Conservation (phyloP, 2,888 invertebrate genomes). For the Lepidochrysops patricia region DNA sequence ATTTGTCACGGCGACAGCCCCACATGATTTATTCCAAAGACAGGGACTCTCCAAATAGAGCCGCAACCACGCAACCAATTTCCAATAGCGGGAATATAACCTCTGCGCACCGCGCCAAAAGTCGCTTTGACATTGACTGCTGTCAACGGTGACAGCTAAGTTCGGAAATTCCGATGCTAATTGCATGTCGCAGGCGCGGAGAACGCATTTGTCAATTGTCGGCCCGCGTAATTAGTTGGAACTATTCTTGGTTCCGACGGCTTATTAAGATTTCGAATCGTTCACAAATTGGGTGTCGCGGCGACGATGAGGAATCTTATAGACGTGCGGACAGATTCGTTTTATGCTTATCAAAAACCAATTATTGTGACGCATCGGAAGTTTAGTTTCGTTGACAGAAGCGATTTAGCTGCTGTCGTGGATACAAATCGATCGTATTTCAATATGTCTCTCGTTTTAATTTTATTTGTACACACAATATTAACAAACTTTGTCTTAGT, state of each 20-base stretch:
- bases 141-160: conserved; percentile 37
- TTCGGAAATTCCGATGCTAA: conserved; percentile 62
- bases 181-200: conserved; percentile 63
- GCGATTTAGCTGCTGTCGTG: neutral
- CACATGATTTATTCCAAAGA: conserved; percentile 64
- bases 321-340: conserved; percentile 56
- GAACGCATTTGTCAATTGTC: conserved; percentile 72
- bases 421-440: neutral
- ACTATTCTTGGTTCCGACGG: conserved; percentile 71
- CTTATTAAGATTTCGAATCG: conserved; percentile 72
- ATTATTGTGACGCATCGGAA: conserved; percentile 27
- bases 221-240: conserved; percentile 61
- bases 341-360: conserved; percentile 65
- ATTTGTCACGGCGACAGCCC: conserved; percentile 67
- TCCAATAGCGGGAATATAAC: conserved; percentile 46
- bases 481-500: too few species aligned
- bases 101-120: conserved; percentile 44
- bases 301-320: conserved; percentile 46
- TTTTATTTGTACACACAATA: too few species aligned
- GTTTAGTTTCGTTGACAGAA: neutral
- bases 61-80: conserved; percentile 62
- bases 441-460: neutral
- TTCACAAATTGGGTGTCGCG: conserved; percentile 71
- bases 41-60: conserved; percentile 64
- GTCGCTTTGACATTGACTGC: conserved; percentile 41